Evolutionary conservation across 2,113 vertebrate genomes (phyloP), one percentile per base, ranked within the genome.

Genomic region (Apus apus): DNA sequence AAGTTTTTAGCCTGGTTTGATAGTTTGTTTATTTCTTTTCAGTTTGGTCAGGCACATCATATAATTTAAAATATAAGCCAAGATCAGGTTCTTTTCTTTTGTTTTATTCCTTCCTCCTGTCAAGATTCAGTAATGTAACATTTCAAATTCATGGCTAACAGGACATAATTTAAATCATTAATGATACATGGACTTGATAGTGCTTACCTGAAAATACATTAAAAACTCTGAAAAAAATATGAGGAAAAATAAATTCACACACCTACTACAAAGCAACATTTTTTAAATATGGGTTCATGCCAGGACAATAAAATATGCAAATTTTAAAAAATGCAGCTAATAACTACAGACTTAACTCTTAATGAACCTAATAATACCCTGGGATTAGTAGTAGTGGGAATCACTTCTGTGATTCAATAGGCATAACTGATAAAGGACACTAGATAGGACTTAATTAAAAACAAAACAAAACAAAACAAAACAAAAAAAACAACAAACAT

Each of bases 201-300:
- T 56, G 91, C 56, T 82, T 92, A 76, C 82, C 46, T 76, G 46
- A 87, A 95, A 91, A 93, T 61, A 67, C 32, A 85, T 64, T 90
- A 70, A 88, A 89, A 79, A 13, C 68, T 9, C 58, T 48, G 48
- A 62, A 86, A 85, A 82, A 91, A 94, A 51, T 13, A 9, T 11
- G 15, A n/a, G 4, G 10, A 5, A 1, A 48, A 23, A 48, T 48
- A 65, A 58, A 53, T 13, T 19, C 38, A 67, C 13, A 67, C 17
- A 57, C 10, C 60, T 70, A 76, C 27, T 91, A 82, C 60, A 90
- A 92, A 88, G 60, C 10, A 93, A 77, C 23, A 77, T 29, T 38
- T 93, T 43, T 90, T 82, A 94, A 94, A 92, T 83, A 84, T 1
- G 19, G 64, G 23, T 57, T 61, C 53, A 84, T 91, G 72, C 70